Conservation (phyloP, 2,797 vertebrate species). For the Acanthiza pusilla region DNA sequence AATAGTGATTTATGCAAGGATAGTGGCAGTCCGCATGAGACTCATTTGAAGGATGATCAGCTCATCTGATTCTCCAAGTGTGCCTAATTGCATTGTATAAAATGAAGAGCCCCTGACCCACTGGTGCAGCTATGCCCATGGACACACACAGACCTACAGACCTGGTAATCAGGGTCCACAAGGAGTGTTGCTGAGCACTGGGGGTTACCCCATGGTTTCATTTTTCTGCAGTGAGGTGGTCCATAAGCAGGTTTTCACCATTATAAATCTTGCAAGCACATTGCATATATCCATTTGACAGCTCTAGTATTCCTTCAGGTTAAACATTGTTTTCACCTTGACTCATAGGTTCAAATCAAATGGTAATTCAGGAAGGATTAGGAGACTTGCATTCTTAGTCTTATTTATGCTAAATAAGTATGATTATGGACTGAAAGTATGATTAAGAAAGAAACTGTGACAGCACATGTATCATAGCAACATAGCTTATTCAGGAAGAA, state of each 20-base stretch:
- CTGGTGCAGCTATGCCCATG: background rate
- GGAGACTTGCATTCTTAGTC: background rate
- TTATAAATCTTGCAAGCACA: background rate
- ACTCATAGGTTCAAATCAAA: background rate
- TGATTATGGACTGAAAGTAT: conserved; percentile 50
- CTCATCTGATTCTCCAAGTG: background rate
- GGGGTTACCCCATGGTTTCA: background rate
- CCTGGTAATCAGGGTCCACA: background rate
- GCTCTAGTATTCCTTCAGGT: background rate
- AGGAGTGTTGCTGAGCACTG: background rate
- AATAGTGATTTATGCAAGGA: background rate
- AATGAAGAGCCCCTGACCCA: background rate
- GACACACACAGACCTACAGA: background rate
- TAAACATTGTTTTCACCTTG: background rate
- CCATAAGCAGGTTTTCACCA: background rate
- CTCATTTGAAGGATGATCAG: background rate
- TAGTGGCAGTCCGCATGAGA: background rate
- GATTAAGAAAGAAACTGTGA: conserved; percentile 45
- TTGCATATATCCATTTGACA: background rate
- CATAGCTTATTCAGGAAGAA: conserved; percentile 51
- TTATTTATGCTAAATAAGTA: conserved; percentile 23
- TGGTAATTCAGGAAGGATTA: background rate
- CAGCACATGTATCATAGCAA: conserved; percentile 70
- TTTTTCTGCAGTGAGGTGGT: background rate
- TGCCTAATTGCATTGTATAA: background rate